Conservation (phyloP, 2,888 invertebrate genomes). For the Acleris laterana region DNA sequence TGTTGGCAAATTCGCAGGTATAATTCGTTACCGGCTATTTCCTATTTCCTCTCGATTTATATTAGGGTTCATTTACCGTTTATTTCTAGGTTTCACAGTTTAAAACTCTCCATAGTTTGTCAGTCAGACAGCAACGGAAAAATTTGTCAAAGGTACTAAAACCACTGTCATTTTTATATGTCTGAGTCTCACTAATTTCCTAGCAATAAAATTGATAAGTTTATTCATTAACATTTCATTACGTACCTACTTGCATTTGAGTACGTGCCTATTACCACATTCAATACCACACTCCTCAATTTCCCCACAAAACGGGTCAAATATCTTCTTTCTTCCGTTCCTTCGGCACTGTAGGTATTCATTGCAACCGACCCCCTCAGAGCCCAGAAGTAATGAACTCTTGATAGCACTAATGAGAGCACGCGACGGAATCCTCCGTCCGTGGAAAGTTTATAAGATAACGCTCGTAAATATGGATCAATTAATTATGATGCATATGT, state of each 20-base stretch:
- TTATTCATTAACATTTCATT: not conserved
- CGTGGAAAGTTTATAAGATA: constrained; percentile 59
- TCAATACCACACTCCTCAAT: too few relatives aligned
- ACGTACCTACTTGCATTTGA: not conserved
- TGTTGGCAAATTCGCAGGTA: too few relatives aligned
- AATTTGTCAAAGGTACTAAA: not conserved
- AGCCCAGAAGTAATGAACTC: constrained; percentile 31
- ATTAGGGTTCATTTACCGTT: too few relatives aligned
- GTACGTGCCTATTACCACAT: too few relatives aligned
- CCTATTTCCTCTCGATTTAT: too few relatives aligned
- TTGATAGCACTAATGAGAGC: constrained; percentile 39
- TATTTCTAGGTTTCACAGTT: too few relatives aligned
- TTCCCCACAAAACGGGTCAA: not conserved
- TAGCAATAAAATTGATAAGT: constrained; percentile 6
- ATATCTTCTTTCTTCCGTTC: not conserved
- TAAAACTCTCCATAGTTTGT: too few relatives aligned
- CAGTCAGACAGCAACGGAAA: too few relatives aligned
- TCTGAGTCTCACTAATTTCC: not conserved
- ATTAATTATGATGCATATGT: constrained; percentile 20
- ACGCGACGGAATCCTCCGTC: constrained; percentile 38
- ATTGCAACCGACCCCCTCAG: constrained; percentile 27
- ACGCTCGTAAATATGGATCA: constrained; percentile 53
- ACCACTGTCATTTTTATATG: not conserved
- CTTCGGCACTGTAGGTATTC: too few relatives aligned
- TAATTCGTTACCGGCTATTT: too few relatives aligned